Conservation (phyloP, 2,797 vertebrate species). For the Loris lydekkerianus region DNA sequence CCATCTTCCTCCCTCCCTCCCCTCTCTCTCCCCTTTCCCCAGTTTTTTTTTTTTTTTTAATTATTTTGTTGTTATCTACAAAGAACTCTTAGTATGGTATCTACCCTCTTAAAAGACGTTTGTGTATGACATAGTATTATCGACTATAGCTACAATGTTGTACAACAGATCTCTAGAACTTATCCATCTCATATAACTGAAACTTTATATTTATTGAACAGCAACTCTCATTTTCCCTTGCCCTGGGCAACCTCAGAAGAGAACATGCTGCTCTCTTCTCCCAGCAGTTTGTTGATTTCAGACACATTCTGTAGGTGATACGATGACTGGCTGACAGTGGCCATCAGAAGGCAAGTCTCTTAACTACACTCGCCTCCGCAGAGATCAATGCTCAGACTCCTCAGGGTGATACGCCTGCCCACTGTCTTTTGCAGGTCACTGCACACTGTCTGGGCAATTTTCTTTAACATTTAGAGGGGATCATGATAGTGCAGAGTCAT, state of each 20-base stretch:
- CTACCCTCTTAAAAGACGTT: not conserved
- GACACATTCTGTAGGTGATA: not conserved
- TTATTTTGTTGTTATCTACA: not conserved
- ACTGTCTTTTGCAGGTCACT: no score
- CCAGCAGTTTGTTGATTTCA: not conserved
- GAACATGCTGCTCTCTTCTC: not conserved
- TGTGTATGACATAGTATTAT: not conserved
- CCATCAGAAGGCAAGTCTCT: not conserved
- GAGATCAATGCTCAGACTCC: not conserved
- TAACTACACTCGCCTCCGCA: not conserved
- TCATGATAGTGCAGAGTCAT: accelerated
- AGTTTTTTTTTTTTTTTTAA: not conserved
- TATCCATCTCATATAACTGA: not conserved
- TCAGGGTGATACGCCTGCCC: accelerated
- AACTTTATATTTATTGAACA: not conserved
- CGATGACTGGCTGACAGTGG: not conserved
- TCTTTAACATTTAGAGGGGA: not conserved
- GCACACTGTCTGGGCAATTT: not conserved
- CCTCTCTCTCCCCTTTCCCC: no score
- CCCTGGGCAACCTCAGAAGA: not conserved
- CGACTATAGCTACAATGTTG: not conserved
- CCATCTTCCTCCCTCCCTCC: no score
- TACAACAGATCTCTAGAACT: not conserved
- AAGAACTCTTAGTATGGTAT: not conserved
- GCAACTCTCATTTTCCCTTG: not conserved